These are phyloP conservation scores for Polylopha cassiicola DNA, from an alignment of 2,888 invertebrate species.

Conservation along the genomic window DNA sequence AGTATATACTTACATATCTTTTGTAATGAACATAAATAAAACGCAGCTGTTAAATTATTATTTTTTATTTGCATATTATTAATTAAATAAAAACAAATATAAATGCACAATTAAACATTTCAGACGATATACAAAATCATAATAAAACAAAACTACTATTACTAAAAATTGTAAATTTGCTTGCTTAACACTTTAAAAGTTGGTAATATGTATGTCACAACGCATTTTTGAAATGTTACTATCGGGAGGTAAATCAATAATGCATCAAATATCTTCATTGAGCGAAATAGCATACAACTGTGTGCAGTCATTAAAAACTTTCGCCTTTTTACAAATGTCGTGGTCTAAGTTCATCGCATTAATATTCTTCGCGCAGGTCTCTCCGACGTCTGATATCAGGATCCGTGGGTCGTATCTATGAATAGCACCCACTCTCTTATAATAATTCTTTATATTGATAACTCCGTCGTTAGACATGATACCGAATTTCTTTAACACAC, in stretches of 20 bases:
- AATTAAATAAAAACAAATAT: no score
- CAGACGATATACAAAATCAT: no score
- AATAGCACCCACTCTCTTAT: slow-evolving; percentile 61
- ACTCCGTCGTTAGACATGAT: slow-evolving; percentile 66
- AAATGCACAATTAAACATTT: no score
- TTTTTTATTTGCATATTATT: no score
- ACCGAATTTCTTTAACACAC: slow-evolving; percentile 67
- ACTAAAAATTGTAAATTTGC: no score
- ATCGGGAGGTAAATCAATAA: slow-evolving; percentile 1
- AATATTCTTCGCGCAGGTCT: slow-evolving; percentile 66
- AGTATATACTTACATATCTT: no score
- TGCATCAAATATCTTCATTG: slow-evolving; percentile 32
- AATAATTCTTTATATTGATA: slow-evolving; percentile 65
- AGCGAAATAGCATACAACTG: slow-evolving; percentile 65
- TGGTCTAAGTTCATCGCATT: slow-evolving; percentile 67
- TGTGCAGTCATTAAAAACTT: slow-evolving; percentile 69
- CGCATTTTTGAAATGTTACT: no score
- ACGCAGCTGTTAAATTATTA: no score
- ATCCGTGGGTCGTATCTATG: slow-evolving; percentile 67
- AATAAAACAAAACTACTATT: no score
- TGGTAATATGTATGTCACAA: no score
- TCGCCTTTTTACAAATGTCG: slow-evolving; percentile 68
- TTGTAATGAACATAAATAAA: no score
- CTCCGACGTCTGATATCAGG: slow-evolving; percentile 67
- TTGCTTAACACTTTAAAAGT: no score